Conservation (phyloP, 2,797 vertebrate genomes). For the Rhinoraja longicauda region DNA sequence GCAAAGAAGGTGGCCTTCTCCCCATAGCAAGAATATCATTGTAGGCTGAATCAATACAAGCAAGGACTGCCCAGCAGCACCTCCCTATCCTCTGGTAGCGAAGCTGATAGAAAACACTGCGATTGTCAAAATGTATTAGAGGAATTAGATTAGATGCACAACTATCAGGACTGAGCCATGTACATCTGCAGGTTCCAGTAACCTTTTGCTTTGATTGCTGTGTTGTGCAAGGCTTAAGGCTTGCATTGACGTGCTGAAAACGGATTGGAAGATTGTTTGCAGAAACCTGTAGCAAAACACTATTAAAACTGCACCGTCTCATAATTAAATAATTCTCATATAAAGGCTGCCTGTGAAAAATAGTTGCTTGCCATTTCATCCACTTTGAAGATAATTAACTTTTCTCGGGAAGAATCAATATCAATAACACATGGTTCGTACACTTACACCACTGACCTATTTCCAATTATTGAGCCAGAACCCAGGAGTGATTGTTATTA, state of each 20-base stretch:
- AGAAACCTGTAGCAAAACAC: constrained; percentile 9
- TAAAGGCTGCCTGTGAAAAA: constrained; percentile 34
- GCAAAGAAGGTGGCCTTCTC: not conserved
- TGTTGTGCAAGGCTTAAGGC: not conserved
- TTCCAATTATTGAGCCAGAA: constrained; percentile 18
- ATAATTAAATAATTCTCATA: constrained; percentile 31
- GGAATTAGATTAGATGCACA: not conserved
- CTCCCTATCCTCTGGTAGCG: not conserved
- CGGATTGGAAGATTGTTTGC: not conserved
- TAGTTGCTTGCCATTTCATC: not conserved
- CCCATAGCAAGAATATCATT: not conserved
- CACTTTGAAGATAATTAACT: constrained; percentile 28
- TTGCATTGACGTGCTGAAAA: not conserved
- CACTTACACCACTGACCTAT: constrained; percentile 23
- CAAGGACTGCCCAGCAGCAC: not conserved
- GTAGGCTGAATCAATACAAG: not conserved
- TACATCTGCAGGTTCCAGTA: not conserved
- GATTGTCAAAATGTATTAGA: not conserved
- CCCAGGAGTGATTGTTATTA: not conserved
- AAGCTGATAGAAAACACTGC: not conserved
- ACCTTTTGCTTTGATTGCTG: not conserved
- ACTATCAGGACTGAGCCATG: not conserved
- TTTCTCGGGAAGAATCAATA: constrained; percentile 16
- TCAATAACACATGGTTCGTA: not conserved
- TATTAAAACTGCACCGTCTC: constrained; percentile 14